Evolutionary conservation across 2,797 vertebrate species (phyloP).

Genomic region (Notolabrus celidotus): DNA sequence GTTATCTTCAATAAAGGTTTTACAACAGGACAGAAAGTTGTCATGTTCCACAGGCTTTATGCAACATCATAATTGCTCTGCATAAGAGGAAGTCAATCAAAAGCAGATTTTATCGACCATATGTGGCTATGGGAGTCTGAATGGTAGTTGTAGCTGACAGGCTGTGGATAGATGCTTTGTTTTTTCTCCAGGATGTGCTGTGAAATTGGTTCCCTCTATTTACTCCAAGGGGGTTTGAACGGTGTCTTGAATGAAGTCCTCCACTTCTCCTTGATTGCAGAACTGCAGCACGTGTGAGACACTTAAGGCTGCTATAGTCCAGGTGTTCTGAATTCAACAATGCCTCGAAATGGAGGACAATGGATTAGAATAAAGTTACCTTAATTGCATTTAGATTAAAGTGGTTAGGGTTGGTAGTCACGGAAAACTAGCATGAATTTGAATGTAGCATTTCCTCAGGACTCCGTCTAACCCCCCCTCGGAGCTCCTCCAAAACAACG

Average conservation of each 20-base stretch:
- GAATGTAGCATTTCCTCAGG: no score
- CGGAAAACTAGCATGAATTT: no score
- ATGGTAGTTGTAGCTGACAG: conserved; percentile 4
- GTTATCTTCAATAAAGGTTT: conserved; percentile 43
- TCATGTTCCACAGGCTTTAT: conserved; percentile 19
- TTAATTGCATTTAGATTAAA: no score
- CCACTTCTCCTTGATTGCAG: not conserved
- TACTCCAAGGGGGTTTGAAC: not conserved
- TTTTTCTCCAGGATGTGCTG: not conserved
- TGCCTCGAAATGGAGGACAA: no score
- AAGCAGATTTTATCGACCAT: conserved; percentile 36
- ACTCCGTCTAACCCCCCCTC: no score
- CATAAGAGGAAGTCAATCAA: conserved; percentile 38
- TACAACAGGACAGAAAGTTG: conserved; percentile 14
- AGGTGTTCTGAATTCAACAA: no score
- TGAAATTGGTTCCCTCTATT: conserved; percentile 2
- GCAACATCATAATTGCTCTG: conserved; percentile 29
- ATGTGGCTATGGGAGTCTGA: not conserved
- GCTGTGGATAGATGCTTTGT: not conserved
- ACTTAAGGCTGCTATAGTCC: no score
- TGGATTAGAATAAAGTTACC: no score
- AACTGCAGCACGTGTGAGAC: not conserved
- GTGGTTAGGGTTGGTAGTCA: no score
- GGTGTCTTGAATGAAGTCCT: conserved; percentile 1
- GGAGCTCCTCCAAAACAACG: no score